phyloP scores from a whole-genome alignment of 1,140 invertebrate genomes.

The Heliconius hermathena region DNA sequence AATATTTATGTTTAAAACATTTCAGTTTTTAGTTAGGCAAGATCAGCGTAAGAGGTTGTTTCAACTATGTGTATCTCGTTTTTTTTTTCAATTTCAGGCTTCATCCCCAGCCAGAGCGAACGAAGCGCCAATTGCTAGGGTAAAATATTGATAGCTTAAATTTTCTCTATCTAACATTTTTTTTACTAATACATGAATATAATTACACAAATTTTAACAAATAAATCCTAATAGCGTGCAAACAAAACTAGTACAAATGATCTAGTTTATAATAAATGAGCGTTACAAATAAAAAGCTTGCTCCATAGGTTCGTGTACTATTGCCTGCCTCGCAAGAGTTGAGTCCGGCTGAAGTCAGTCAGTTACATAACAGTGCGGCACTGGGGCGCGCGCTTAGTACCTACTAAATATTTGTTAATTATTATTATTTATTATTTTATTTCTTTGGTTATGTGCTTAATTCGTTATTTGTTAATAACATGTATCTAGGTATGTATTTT shows the following conservation, averaged over 20 bases:
- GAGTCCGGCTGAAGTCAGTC: slow-evolving; percentile 23
- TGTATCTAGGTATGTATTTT: slow-evolving; percentile 23
- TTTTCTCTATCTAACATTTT: no score
- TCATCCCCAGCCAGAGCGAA: no score
- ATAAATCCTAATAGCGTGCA: background rate
- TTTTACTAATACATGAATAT: no score
- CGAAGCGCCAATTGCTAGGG: no score
- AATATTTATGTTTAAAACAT: no score
- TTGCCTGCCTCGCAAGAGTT: slow-evolving; percentile 10
- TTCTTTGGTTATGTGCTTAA: slow-evolving; percentile 14
- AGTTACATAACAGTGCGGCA: slow-evolving; percentile 55
- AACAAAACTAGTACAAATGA: slow-evolving; percentile 3
- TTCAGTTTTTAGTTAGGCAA: no score
- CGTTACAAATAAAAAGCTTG: slow-evolving; percentile 26
- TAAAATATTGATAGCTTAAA: no score
- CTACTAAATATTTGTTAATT: slow-evolving; percentile 7
- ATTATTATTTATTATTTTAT: background rate
- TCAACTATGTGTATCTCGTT: no score
- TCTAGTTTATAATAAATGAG: background rate
- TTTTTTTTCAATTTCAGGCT: no score
- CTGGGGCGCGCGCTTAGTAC: slow-evolving; percentile 33
- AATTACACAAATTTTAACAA: background rate
- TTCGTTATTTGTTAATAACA: background rate
- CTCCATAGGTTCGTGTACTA: slow-evolving; percentile 2
- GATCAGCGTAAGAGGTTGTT: no score